These are phyloP conservation scores for Latrodectus elegans DNA, from an alignment of 2,888 invertebrate species.

Conservation along the genomic window DNA sequence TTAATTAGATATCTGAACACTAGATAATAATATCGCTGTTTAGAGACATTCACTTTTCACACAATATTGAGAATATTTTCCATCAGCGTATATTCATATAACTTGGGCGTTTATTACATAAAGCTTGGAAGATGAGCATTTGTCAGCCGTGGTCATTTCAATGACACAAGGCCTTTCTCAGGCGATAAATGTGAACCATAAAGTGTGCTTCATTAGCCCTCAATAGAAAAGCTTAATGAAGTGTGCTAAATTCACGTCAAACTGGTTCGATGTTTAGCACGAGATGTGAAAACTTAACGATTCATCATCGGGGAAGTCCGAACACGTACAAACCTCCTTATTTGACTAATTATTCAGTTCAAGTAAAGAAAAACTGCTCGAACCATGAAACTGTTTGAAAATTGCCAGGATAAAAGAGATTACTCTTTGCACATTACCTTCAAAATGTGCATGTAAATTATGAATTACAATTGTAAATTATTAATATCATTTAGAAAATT, in stretches of 20 bases:
- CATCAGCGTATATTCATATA: too few species aligned
- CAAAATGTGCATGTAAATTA: neutral
- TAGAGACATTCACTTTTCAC: too few species aligned
- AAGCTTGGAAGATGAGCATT: constrained; percentile 7
- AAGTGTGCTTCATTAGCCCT: constrained; percentile 44
- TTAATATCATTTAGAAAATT: too few species aligned
- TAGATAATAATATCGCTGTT: too few species aligned
- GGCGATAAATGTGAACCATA: constrained; percentile 16
- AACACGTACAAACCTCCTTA: constrained; percentile 37
- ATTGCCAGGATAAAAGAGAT: neutral
- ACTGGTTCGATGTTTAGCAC: constrained; percentile 35
- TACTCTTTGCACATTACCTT: constrained; percentile 9
- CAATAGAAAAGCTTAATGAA: constrained; percentile 60
- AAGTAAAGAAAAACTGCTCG: constrained; percentile 15
- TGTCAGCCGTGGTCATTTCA: constrained; percentile 35
- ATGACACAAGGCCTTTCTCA: constrained; percentile 25
- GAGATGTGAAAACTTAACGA: constrained; percentile 33
- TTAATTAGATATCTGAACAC: too few species aligned
- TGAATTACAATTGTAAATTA: too few species aligned
- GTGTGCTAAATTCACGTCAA: constrained; percentile 42
- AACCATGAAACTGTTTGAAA: neutral
- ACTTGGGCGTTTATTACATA: too few species aligned
- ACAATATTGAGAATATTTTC: too few species aligned
- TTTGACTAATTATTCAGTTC: constrained; percentile 49
- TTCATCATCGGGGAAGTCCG: constrained; percentile 35